Conservation (phyloP, 2,888 invertebrate genomes). For the Polydrusus tereticollis region DNA sequence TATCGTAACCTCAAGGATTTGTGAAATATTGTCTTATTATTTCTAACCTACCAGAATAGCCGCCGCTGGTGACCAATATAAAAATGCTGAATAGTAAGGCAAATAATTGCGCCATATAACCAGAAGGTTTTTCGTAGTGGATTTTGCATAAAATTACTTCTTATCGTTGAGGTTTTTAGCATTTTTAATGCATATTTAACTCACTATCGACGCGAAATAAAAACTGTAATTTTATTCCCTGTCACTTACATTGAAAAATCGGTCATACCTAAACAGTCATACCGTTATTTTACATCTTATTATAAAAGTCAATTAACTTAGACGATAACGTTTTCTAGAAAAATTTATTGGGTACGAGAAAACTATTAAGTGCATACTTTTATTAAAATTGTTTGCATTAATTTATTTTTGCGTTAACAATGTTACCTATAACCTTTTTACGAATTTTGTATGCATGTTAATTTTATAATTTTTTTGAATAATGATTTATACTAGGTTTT, state of each 20-base stretch:
- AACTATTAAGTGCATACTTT: neutral
- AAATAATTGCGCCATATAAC: constrained; percentile 29
- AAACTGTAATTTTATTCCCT: constrained; percentile 35
- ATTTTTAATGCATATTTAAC: constrained; percentile 40
- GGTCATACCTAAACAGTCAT: constrained; percentile 6
- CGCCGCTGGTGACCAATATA: neutral
- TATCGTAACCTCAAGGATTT: too few species aligned
- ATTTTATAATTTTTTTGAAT: neutral
- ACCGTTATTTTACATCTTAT: neutral
- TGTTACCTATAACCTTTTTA: constrained; percentile 24
- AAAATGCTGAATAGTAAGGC: constrained; percentile 7
- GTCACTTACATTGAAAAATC: constrained; percentile 27
- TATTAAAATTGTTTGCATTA: constrained; percentile 11
- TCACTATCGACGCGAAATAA: constrained; percentile 25
- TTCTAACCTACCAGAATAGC: too few species aligned
- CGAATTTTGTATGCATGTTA: neutral
- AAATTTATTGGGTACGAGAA: neutral
- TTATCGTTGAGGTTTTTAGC: constrained; percentile 29
- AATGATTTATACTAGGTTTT: neutral
- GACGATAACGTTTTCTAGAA: neutral
- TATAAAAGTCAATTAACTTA: neutral
- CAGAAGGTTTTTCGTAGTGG: constrained; percentile 20
- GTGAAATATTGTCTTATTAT: too few species aligned
- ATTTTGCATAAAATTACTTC: constrained; percentile 29
- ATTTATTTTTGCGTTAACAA: neutral